phyloP scores from a whole-genome alignment of 2,113 vertebrate species.

The Opisthocomus hoazin region DNA sequence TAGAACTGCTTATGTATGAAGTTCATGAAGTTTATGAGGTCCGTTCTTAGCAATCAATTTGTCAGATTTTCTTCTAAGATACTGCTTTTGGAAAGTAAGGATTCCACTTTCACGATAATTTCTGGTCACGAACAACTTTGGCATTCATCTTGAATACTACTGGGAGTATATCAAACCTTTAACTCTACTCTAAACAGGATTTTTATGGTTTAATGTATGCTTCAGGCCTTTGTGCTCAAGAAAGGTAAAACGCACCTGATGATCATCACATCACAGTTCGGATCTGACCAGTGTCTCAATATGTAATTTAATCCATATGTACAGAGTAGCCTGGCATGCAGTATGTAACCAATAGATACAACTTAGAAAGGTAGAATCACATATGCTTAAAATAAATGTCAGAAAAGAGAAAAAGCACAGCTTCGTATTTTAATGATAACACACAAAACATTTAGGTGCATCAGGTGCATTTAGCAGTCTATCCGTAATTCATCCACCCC shows the following conservation, averaged over 20 bases:
- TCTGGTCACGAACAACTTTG: neutral
- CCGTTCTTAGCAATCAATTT: neutral
- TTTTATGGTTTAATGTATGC: neutral
- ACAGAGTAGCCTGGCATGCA: neutral
- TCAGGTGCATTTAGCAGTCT: neutral
- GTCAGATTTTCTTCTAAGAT: neutral
- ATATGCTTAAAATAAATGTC: constrained; percentile 12
- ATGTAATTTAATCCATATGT: constrained; percentile 16
- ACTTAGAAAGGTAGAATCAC: neutral
- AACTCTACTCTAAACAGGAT: neutral
- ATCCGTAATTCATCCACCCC: neutral
- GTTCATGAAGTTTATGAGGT: neutral
- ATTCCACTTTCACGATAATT: neutral
- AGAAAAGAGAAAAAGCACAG: constrained; percentile 13
- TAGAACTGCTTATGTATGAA: neutral
- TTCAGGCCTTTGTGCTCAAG: neutral
- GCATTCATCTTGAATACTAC: neutral
- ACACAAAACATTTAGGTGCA: neutral
- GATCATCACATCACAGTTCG: neutral
- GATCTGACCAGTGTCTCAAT: neutral
- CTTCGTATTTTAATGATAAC: neutral
- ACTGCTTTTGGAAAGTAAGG: neutral
- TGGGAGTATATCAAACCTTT: neutral
- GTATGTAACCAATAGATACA: neutral
- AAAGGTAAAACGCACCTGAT: neutral